Evolutionary conservation across 1,140 invertebrate genomes (phyloP).

Genomic region (Drosophila neocordata): DNA sequence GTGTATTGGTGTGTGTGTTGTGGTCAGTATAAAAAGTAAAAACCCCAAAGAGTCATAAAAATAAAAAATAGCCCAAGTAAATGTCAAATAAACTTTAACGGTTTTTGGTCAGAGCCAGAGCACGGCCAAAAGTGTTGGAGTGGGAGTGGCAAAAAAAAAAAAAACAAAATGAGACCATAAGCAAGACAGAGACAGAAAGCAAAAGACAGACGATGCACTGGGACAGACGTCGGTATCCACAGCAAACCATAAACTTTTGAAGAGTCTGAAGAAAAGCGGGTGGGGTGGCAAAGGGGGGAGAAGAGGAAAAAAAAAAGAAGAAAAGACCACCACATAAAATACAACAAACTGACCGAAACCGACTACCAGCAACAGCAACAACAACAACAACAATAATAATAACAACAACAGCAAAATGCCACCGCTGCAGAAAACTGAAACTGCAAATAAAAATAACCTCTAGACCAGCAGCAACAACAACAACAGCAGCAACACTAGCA

Average conservation of each 20-base stretch:
- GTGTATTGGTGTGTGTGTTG: constrained; percentile 18
- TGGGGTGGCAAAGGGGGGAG: background rate
- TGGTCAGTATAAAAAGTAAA: constrained; percentile 51
- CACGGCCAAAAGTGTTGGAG: constrained; percentile 1
- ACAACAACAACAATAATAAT: constrained; percentile 39
- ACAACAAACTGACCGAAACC: constrained; percentile 64
- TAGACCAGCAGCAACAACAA: constrained; percentile 32
- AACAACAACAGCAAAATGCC: constrained; percentile 46
- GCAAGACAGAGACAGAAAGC: background rate
- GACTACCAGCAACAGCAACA: constrained; percentile 32
- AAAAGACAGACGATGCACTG: background rate
- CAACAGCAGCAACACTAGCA: constrained; percentile 1
- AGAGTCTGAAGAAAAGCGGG: constrained; percentile 25
- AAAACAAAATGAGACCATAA: too few species aligned
- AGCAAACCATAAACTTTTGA: constrained; percentile 56
- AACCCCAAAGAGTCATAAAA: constrained; percentile 71
- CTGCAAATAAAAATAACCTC: constrained; percentile 70
- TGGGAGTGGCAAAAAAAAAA: background rate
- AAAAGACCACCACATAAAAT: constrained; percentile 62
- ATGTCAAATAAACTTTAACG: constrained; percentile 82
- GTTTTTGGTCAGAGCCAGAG: constrained; percentile 53
- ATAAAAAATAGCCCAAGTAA: constrained; percentile 81
- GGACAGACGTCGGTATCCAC: constrained; percentile 18
- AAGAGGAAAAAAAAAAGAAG: constrained; percentile 14
- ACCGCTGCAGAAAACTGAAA: constrained; percentile 73